Evolutionary conservation across 2,797 vertebrate species (phyloP), one percentile per base, ranked within the genome.

Genomic region (Hypotaenidia philippensis): DNA sequence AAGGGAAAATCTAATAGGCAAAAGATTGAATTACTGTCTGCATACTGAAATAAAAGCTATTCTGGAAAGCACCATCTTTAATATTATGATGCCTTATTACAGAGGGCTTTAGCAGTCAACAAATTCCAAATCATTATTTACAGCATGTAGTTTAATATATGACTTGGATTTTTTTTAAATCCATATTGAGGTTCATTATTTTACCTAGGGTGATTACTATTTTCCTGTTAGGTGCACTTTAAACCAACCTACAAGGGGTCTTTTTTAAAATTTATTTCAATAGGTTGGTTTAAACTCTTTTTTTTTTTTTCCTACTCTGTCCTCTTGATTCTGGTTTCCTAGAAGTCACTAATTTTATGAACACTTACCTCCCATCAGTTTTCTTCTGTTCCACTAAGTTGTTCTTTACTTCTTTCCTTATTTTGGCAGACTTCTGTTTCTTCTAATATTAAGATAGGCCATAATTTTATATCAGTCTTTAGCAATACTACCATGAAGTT

Each of bases 261-360:
- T 19, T 41, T 41, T 41, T 41, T 6, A 14, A 40, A 41, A 36
- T 38, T 19, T 41, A 41, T 41, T 41, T 41, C 41, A 41, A 41
- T 0, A 47, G 13, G 1, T 36, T 44, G 8, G 5, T 11, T 60
- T 66, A 23, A 11, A 2, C 75, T 32, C 0, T 14, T 7, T 8
- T 52, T 27, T 64, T 60, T 18, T 22, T 36, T 36, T 34, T 34
- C 4, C 2, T 76, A 10, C 11, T 18, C 5, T 1, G 7, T 78
- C 4, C 2, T 61, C 7, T 19, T 87, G 34, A 10, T 71, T 80
- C 38, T 79, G 12, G 11, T 89, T 61, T 85, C 25, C 25, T 34
- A 1, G 14, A 40, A 57, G 27, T 88, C 40, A 64, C 32, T 44
- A 5, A 17, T 52, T 80, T 83, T 50, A 4, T 3, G 5, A 4